Evolutionary conservation across 2,888 invertebrate species (phyloP), one percentile per base, ranked within the genome.

Genomic region (Resseliella maxima): DNA sequence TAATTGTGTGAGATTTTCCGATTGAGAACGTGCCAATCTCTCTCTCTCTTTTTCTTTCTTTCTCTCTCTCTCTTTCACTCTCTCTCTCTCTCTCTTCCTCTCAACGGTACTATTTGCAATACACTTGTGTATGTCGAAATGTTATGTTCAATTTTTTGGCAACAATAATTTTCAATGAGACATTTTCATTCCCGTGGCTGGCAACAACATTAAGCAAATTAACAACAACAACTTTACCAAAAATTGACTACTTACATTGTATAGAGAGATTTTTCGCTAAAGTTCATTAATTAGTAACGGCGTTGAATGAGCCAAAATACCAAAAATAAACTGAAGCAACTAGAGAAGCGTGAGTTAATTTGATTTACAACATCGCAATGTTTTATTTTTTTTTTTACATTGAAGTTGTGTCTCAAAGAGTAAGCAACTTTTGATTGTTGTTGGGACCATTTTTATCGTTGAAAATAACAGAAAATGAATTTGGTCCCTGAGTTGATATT

Each of bases 311-410:
- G 8, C n/a, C 10, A n/a, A 83, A 31, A 38, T 83, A 41, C 36
- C 83, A 83, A 83, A 83, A 83, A 83, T 83, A 83, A 83, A 83
- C 24, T 18, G n/a, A 10, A 10, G 83, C 38, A 83, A 83, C 38
- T 10, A n/a, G 41, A 41, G 12, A 41, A 41, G 46, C 46, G 38
- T 12, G n/a, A 83, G 83, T 83, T 83, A 83, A 38, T 83, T 83
- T 83, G 83, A 83, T 83, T 83, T 83, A 83, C 83, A 83, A 15
- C 38, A 36, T 50, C 31, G 72, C 72, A 72, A 31, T 72, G 31
- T 59, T 24, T 3, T 59, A 21, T 50, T 18, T 50, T 8, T 15
- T 15, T 18, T 15, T 8, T 50, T 8, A 50, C 46, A 15, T 50
- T 18, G 18, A 50, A 50, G 46, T 12, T 5, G 41, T 41, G 41